Percentiles rank a stretch among this genome's conserved stretches.
These are phyloP conservation scores for Miltochrista miniata DNA, from an alignment of 2,888 invertebrate species.

Conservation along the genomic window DNA sequence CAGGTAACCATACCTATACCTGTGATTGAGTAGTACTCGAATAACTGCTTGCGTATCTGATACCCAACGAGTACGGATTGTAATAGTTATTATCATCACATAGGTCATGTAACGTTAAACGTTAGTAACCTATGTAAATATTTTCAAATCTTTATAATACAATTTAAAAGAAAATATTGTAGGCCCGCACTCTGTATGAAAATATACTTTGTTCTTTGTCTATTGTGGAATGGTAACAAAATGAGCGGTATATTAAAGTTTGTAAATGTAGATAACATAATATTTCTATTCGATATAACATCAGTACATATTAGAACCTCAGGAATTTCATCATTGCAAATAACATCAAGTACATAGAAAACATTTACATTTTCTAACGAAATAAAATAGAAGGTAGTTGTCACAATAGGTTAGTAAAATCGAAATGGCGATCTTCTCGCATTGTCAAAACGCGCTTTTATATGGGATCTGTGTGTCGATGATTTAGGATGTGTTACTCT, in stretches of 20 bases:
- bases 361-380: slow-evolving; percentile 6
- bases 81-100: background rate
- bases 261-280: background rate
- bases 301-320: slow-evolving; percentile 6
- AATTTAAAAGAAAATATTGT: background rate
- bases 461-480: slow-evolving; percentile 39
- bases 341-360: slow-evolving; percentile 10
- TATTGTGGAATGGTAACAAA: background rate
- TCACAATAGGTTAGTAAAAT: slow-evolving; percentile 19
- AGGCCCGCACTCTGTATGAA: no score
- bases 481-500: slow-evolving; percentile 38
- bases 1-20: background rate
- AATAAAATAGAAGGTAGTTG: slow-evolving; percentile 5
- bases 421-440: slow-evolving; percentile 33
- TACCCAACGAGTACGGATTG: background rate
- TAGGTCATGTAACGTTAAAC: no score
- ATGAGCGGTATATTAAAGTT: no score
- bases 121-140: background rate
- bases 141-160: background rate
- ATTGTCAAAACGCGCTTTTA: slow-evolving; percentile 44
- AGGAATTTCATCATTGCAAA: slow-evolving; percentile 6
- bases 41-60: background rate
- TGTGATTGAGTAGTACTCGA: background rate
- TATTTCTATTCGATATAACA: background rate
- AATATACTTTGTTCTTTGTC: background rate